Evolutionary conservation across 2,888 invertebrate species (phyloP).

Genomic region (Conus canariensis): DNA sequence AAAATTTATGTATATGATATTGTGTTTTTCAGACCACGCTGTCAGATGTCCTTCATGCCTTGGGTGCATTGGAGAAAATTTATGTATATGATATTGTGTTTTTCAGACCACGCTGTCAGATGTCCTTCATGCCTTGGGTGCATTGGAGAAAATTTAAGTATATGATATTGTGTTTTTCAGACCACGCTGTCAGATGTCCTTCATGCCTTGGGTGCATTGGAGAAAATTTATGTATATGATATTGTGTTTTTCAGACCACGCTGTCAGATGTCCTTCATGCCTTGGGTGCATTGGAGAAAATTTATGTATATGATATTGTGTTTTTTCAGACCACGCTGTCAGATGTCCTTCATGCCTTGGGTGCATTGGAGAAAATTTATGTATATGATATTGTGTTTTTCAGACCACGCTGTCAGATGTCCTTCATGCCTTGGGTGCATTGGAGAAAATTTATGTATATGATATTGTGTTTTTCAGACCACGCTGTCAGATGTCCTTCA

Average conservation of each 20-base stretch:
- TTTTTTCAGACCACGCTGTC: slow-evolving; percentile 70
- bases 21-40: slow-evolving; percentile 64
- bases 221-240: not conserved
- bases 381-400: slow-evolving; percentile 19
- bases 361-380: slow-evolving; percentile 63
- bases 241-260: slow-evolving; percentile 59
- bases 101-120: slow-evolving; percentile 73
- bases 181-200: slow-evolving; percentile 76
- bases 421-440: slow-evolving; percentile 78
- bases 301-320: not conserved
- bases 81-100: not conserved
- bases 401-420: slow-evolving; percentile 76
- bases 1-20: not conserved
- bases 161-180: slow-evolving; percentile 49
- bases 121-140: slow-evolving; percentile 78
- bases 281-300: slow-evolving; percentile 73
- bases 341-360: slow-evolving; percentile 78
- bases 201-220: slow-evolving; percentile 78
- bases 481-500: slow-evolving; percentile 77
- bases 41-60: slow-evolving; percentile 77
- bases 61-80: slow-evolving; percentile 74
- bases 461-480: slow-evolving; percentile 55
- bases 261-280: slow-evolving; percentile 77
- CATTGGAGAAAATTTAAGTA: slow-evolving; percentile 49
- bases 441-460: not conserved